Evolutionary conservation across 2,113 vertebrate genomes (phyloP).

Genomic region (Brachyhypopomus occidentalis): DNA sequence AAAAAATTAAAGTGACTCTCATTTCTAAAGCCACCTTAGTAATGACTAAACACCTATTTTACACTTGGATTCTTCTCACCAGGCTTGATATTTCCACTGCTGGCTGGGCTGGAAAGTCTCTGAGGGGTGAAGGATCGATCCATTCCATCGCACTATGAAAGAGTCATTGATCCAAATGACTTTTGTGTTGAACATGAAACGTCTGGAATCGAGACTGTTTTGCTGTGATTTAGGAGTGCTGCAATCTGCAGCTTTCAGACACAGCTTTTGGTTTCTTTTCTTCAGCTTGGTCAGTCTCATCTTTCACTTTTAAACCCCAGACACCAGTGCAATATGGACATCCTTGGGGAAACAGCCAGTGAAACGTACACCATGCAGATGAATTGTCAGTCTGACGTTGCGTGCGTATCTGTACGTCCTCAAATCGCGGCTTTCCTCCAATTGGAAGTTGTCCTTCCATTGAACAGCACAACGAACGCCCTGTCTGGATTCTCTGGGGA

Average conservation of each 20-base stretch:
- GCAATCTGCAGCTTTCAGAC: background rate
- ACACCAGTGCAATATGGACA: background rate
- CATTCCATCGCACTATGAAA: too few relatives aligned
- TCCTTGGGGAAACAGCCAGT: background rate
- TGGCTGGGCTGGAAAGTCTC: too few relatives aligned
- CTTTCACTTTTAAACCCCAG: background rate
- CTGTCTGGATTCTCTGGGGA: background rate
- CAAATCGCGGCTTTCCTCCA: background rate
- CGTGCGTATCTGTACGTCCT: background rate
- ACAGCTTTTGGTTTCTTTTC: background rate
- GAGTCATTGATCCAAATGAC: too few relatives aligned
- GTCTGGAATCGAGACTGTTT: background rate
- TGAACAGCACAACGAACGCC: background rate
- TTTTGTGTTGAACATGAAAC: background rate
- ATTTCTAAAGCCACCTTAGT: too few relatives aligned
- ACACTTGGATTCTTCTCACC: too few relatives aligned
- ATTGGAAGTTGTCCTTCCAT: background rate
- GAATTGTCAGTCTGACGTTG: background rate
- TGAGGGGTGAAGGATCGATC: too few relatives aligned
- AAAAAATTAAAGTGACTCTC: too few relatives aligned
- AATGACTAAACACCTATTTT: too few relatives aligned
- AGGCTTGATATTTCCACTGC: too few relatives aligned
- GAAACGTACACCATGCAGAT: background rate
- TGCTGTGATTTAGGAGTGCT: background rate
- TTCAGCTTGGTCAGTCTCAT: background rate